These are phyloP conservation scores for Rhopilema esculentum DNA, from an alignment of 30 jellyfish, hydroid and myxozoan species.

Conservation along the genomic window DNA sequence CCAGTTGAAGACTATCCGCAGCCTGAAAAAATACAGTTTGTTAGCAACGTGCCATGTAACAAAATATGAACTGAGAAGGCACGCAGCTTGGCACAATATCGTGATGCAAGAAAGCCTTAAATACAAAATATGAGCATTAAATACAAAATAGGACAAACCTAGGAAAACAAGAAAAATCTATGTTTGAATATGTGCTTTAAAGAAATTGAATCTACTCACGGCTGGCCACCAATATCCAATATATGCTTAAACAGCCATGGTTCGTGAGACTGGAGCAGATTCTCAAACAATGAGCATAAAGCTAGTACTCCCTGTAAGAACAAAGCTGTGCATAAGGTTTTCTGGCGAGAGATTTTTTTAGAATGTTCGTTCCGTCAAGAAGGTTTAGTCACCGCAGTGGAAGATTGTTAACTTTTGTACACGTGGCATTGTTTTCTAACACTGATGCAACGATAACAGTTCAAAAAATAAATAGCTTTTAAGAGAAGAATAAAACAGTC, in stretches of 20 bases:
- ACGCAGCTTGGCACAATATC: too few species aligned
- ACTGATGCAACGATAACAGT: too few species aligned
- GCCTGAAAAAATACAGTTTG: constrained; percentile 56
- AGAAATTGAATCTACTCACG: constrained; percentile 66
- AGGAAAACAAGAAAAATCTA: background rate
- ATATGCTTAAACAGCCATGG: constrained; percentile 80
- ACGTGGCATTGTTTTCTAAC: too few species aligned
- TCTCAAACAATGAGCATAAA: constrained; percentile 80
- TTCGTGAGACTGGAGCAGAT: constrained; percentile 76
- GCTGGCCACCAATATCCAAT: constrained; percentile 80
- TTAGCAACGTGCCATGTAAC: too few species aligned
- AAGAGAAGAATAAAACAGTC: too few species aligned
- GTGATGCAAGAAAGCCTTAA: too few species aligned
- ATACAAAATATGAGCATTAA: background rate
- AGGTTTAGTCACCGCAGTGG: too few species aligned
- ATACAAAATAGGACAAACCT: background rate
- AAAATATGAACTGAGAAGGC: too few species aligned
- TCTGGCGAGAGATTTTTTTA: too few species aligned
- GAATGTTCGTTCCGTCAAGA: too few species aligned
- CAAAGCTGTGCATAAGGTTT: background rate
- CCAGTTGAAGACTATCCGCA: constrained; percentile 88
- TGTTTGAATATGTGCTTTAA: background rate
- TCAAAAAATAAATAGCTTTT: too few species aligned
- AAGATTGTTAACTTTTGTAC: too few species aligned
- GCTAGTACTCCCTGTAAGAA: constrained; percentile 81